Base-by-base conservation (phyloP, 2,113 vertebrate genomes). In the Cyanoderma ruficeps region DNA sequence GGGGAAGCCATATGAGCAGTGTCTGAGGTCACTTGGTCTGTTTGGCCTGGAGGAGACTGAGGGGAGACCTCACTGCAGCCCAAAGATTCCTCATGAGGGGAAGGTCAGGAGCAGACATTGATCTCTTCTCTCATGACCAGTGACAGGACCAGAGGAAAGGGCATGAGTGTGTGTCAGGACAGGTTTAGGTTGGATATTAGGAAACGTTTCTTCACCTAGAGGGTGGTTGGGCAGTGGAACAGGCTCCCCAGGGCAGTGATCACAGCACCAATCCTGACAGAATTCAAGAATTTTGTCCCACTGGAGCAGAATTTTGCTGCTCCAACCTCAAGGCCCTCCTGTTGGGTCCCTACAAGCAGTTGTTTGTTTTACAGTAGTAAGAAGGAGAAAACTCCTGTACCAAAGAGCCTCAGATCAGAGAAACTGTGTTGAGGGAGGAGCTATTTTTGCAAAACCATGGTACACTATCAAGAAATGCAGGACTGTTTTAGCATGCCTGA, bases 1-100 rank as follows among this genome's bases (percentile, higher is more conserved):
- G 25, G 6, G 2, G 28, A 41, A 42, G 25, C 42, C 0, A 0
- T 22, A 11, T 33, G 35, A 49, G 20, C 11, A 31, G 9, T 3
- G 6, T 17, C 21, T 56, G 57, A 27, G 30, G 21, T 4, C 35
- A 56, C 16, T 63, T 22, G 30, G 20, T 49, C 41, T 35, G 16
- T 56, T 64, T 35, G 63, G n/a, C 30, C 56, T 30, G 21, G 30
- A 86, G 15, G 18, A 61, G 23, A 41, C 24, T n/a, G 65, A 70
- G 11, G 13, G 24, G 20, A 71, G 14, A 50, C 6, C 5, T 56
- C 31, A 37, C 2, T 7, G 17, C 9, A 12, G 35, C 9, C 15
- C 3, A 42, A 21, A 88, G 15, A 31, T 56, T 37, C 27, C 5
- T 80, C 1, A 8, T 6, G 18, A 42, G 25, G 14, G 27, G 10